Percentiles rank a stretch among this genome's conserved stretches.
Evolutionary conservation across 2,888 invertebrate genomes (phyloP).

Genomic region (Spodoptera exigua): DNA sequence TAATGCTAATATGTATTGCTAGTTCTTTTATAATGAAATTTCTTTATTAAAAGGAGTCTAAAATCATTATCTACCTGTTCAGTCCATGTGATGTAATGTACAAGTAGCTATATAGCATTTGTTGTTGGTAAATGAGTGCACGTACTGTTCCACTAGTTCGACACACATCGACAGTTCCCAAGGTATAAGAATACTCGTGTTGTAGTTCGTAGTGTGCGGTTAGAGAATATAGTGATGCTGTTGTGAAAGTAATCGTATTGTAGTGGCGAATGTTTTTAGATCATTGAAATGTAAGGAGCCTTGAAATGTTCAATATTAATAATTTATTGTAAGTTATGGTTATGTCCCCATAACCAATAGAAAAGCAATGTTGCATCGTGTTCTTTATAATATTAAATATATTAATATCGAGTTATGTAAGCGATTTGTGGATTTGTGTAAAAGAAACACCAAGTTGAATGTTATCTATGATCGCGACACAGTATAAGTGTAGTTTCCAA

Average conservation of each 20-base stretch:
- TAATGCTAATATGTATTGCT: no score
- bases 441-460: slow-evolving; percentile 43
- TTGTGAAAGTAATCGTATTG: slow-evolving; percentile 45
- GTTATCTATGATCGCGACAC: slow-evolving; percentile 26
- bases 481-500: slow-evolving; percentile 47
- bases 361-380: slow-evolving; percentile 58
- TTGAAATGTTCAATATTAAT: slow-evolving; percentile 59
- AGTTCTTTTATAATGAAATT: no score
- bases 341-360: slow-evolving; percentile 44
- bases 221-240: slow-evolving; percentile 36
- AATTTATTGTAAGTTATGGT: slow-evolving; percentile 56
- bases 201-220: slow-evolving; percentile 22
- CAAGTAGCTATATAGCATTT: background rate
- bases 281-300: slow-evolving; percentile 59
- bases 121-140: slow-evolving; percentile 19
- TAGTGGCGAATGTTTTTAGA: slow-evolving; percentile 59
- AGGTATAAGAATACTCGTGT: slow-evolving; percentile 23
- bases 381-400: slow-evolving; percentile 43
- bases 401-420: slow-evolving; percentile 33
- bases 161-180: background rate
- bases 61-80: background rate
- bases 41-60: slow-evolving; percentile 1
- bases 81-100: background rate
- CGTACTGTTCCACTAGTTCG: slow-evolving; percentile 8
- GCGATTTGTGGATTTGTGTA: slow-evolving; percentile 48